phyloP scores from a whole-genome alignment of 2,113 vertebrate species.

The Lophotis ruficrista region DNA sequence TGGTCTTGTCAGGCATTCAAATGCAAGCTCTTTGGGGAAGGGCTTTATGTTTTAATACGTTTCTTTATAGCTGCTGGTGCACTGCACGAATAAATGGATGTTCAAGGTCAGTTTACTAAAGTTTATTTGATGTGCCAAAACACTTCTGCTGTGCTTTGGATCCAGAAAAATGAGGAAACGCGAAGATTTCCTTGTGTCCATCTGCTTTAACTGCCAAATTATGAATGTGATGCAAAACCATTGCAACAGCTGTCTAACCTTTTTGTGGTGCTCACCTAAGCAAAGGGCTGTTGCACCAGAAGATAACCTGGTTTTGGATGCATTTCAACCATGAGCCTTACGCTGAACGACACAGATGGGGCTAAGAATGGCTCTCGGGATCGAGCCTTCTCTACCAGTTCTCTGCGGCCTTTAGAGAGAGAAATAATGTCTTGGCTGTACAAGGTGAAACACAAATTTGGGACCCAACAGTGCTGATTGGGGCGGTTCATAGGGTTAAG shows the following conservation, averaged over 20 bases:
- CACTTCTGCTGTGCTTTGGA: neutral
- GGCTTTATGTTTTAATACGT: slow-evolving; percentile 33
- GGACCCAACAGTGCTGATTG: neutral
- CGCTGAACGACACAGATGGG: neutral
- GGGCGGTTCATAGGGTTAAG: neutral
- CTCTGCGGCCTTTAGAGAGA: neutral
- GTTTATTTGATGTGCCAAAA: neutral
- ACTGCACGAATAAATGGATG: neutral
- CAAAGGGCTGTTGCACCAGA: neutral
- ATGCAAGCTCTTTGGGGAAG: neutral
- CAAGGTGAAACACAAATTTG: neutral
- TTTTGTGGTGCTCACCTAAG: neutral
- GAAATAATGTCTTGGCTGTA: neutral
- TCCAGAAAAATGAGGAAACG: neutral
- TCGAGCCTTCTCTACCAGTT: neutral
- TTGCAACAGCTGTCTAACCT: neutral
- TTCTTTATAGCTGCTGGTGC: slow-evolving; percentile 3
- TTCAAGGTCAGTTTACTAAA: neutral
- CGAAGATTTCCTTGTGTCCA: neutral
- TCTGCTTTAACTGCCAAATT: neutral
- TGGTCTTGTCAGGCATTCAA: slow-evolving; percentile 29
- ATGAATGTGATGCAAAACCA: neutral
- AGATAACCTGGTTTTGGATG: neutral
- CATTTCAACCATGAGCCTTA: neutral
- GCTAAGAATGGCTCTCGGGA: neutral